A percentile compares a stretch with the other conserved stretches of the same genome.
phyloP scores from a whole-genome alignment of 2,797 vertebrate genomes.

The Manis pentadactyla region DNA sequence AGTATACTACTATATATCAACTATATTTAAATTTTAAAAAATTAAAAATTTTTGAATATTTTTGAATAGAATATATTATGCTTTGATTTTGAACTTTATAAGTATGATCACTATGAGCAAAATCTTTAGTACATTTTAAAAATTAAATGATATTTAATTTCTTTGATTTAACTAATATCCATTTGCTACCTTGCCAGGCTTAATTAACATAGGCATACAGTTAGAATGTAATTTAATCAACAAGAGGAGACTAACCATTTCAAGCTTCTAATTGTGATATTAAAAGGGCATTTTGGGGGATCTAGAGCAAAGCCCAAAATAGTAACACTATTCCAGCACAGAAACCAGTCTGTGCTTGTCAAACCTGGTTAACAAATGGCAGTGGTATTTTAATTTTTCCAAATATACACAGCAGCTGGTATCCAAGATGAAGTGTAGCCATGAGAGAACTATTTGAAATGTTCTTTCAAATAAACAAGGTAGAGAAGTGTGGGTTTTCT shows the following conservation, averaged over 20 bases:
- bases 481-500: not conserved
- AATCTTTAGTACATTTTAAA: not conserved
- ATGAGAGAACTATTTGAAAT: conserved; percentile 1
- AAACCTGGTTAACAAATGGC: not conserved
- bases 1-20: too few relatives aligned
- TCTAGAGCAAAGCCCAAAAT: not conserved
- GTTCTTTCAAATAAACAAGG: not conserved
- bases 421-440: not conserved
- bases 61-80: not conserved
- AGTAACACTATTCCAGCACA: not conserved
- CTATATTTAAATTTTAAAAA: too few relatives aligned
- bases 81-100: not conserved
- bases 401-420: not conserved
- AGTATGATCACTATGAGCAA: not conserved
- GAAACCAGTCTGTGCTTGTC: not conserved
- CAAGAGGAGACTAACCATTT: not conserved
- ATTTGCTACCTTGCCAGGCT: not conserved
- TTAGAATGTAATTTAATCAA: not conserved
- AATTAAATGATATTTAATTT: not conserved
- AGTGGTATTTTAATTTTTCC: not conserved
- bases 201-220: not conserved
- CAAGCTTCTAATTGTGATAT: not conserved
- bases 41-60: not conserved
- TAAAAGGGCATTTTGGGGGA: not conserved
- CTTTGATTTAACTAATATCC: not conserved